Evolutionary conservation across 92 coral and sea anemone genomes (phyloP), one percentile per base, ranked within the genome.

Genomic region (Epizoanthus scotinus): DNA sequence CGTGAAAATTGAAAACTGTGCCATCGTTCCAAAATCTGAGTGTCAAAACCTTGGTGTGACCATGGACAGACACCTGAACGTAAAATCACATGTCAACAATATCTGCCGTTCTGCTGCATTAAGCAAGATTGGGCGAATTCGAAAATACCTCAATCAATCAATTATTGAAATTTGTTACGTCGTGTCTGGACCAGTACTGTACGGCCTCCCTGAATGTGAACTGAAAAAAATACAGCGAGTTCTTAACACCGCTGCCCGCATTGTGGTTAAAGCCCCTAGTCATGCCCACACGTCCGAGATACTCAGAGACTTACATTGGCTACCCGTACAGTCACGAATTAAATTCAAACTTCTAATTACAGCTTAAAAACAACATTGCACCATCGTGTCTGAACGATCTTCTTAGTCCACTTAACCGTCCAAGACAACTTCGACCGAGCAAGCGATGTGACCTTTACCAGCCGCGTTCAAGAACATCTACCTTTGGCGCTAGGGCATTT

Each of bases 1-100:
- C n/a, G n/a, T n/a, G n/a, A n/a, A n/a, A n/a, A n/a, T n/a, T 57
- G 62, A 25, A 57, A 57, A 57, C 62, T 57, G 62, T 19, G 58
- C 2, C 6, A 19, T 57, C 62, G 62, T 57, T 57, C 21, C 62
- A 0, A 18, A 57, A 19, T 57, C 62, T 18, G 5, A 19, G 6
- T 6, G 62, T 10, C 8, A 25, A 18, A 57, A 57, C 25, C 25
- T 57, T 57, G 22, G 25, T 57, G 62, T 19, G 62, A 57, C 62
- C 22, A 19, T 57, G 62, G 6, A 57, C 25, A 57, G 25, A 53
- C 58, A 53, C 58, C 58, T 53, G 58, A 53, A 53, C 10, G 12
- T 53, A 2, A 53, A 53, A n/a, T 53, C 58, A 53, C 58, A 53
- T 8, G 12, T 53, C 58, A 53, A 53, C 58, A 53, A 53, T 7